phyloP scores from a whole-genome alignment of 2,797 vertebrate genomes.

The Salmo trutta region DNA sequence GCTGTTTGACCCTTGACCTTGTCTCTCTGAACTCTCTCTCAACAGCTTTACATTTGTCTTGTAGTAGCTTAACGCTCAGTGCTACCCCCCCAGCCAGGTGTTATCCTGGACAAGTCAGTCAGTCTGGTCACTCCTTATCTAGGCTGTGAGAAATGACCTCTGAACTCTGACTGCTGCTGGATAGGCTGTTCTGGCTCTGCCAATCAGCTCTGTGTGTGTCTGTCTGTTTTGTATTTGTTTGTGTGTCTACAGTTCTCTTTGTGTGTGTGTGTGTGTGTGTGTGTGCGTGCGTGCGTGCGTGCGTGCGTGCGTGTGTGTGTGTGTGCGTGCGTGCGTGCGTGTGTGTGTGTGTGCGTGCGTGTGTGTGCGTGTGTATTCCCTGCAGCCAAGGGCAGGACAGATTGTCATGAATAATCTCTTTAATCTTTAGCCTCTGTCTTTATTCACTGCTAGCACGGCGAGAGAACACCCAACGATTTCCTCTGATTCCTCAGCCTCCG shows the following conservation, averaged over 20 bases:
- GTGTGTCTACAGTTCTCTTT: too few relatives aligned
- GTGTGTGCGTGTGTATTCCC: background rate
- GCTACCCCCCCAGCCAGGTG: too few relatives aligned
- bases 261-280: background rate
- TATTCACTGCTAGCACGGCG: background rate
- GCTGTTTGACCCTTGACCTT: background rate
- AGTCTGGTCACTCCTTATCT: too few relatives aligned
- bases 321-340: background rate
- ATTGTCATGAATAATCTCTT: conserved; percentile 44
- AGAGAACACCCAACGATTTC: background rate
- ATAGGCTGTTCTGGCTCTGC: too few relatives aligned
- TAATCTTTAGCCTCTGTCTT: conserved; percentile 25
- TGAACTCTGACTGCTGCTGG: too few relatives aligned
- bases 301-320: background rate
- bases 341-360: background rate
- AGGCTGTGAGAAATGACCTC: too few relatives aligned
- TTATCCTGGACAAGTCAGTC: too few relatives aligned
- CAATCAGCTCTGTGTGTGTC: too few relatives aligned
- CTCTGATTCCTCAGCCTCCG: too few relatives aligned
- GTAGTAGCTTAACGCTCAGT: too few relatives aligned
- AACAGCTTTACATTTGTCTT: conserved; percentile 43
- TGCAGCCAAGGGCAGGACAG: conserved; percentile 3
- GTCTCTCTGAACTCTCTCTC: conserved; percentile 20
- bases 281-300: too few relatives aligned
- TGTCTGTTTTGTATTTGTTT: too few relatives aligned